phyloP scores from a whole-genome alignment of 2,888 invertebrate species.

The Amphipoea oculea region DNA sequence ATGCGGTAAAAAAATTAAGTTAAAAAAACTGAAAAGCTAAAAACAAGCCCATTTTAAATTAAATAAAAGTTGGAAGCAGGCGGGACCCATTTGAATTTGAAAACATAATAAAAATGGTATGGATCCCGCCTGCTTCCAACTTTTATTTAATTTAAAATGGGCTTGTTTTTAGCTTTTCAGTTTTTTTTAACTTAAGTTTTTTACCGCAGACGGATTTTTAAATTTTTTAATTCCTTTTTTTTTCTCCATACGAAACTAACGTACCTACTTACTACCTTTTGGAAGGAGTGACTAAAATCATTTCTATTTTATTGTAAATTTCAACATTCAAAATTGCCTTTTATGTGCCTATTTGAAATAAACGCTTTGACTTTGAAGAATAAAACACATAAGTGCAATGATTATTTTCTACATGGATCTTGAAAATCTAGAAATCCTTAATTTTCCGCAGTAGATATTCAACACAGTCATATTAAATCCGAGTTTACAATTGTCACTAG shows the following conservation, averaged over 20 bases:
- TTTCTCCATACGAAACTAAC: neutral
- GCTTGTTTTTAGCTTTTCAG: no score
- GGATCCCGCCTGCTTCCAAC: no score
- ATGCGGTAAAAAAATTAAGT: no score
- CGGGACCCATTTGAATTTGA: no score
- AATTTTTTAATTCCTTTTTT: no score
- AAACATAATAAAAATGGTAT: no score
- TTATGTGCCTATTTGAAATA: neutral
- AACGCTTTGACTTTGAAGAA: neutral
- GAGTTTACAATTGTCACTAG: constrained; percentile 4
- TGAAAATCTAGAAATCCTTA: neutral
- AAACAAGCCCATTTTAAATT: no score
- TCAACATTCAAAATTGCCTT: neutral
- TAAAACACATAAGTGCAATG: neutral
- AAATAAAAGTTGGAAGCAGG: no score
- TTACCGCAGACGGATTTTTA: no score
- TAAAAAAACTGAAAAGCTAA: no score
- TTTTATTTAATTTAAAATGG: no score
- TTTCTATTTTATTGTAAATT: neutral
- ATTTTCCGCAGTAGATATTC: neutral
- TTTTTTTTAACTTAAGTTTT: no score
- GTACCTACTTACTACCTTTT: neutral
- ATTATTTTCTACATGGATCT: neutral
- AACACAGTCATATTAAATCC: constrained; percentile 1
- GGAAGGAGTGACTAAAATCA: neutral